These are phyloP conservation scores for Mesorhabditis sp. DNA, from an alignment of 2,888 invertebrate genomes.

Conservation along the genomic window DNA sequence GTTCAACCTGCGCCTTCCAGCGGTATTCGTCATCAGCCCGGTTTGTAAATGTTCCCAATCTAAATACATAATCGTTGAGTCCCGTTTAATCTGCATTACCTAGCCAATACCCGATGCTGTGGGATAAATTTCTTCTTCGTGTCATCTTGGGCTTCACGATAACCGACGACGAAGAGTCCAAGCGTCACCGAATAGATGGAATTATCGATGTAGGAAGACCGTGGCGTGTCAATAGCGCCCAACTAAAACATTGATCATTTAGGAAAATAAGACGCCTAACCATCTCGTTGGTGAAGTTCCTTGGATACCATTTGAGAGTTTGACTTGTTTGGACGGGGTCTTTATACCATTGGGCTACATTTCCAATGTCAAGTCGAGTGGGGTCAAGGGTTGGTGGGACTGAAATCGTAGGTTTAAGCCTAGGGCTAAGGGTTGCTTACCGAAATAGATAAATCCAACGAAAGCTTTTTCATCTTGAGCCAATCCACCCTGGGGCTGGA, in stretches of 20 bases:
- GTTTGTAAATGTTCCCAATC: conserved; percentile 44
- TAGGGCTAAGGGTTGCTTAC: conserved; percentile 18
- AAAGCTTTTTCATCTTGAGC: conserved; percentile 31
- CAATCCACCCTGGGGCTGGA: conserved; percentile 28
- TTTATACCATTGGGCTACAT: conserved; percentile 44
- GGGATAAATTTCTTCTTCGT: conserved; percentile 44
- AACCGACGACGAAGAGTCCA: conserved; percentile 48
- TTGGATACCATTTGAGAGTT: conserved; percentile 50
- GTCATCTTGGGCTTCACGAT: conserved; percentile 42
- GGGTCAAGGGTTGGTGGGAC: conserved; percentile 55
- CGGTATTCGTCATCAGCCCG: conserved; percentile 34
- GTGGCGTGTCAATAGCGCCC: background rate
- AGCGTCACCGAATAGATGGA: conserved; percentile 40
- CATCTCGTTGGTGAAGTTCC: conserved; percentile 35
- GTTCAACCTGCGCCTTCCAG: conserved; percentile 23
- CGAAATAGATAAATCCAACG: conserved; percentile 55
- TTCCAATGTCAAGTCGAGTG: conserved; percentile 49
- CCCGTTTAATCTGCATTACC: conserved; percentile 5
- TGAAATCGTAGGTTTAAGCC: conserved; percentile 14
- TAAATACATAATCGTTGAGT: conserved; percentile 9
- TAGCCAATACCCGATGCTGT: conserved; percentile 32
- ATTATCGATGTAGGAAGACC: conserved; percentile 25
- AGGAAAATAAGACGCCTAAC: conserved; percentile 17
- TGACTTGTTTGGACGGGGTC: conserved; percentile 40
- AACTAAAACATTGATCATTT: background rate